Conservation (phyloP, 2,797 vertebrate species). For the Strix occidentalis region DNA sequence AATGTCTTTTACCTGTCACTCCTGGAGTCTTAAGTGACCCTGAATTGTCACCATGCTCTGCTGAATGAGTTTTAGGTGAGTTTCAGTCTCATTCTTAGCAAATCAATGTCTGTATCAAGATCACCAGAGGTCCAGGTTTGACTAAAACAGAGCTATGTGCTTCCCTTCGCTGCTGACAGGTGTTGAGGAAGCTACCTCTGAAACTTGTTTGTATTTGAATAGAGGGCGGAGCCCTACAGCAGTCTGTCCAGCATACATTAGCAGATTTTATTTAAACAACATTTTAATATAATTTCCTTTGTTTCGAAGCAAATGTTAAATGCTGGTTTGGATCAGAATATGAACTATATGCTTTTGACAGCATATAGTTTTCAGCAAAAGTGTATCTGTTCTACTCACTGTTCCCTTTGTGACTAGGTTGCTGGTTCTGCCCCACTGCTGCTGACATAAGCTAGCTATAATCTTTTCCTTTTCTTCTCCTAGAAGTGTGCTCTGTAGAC, state of each 20-base stretch:
- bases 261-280: background rate
- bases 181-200: background rate
- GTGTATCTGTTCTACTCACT: accelerated
- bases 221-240: background rate
- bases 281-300: too few relatives aligned
- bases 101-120: background rate
- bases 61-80: background rate
- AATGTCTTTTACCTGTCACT: background rate
- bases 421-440: background rate
- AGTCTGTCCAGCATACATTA: background rate
- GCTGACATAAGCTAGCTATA: background rate
- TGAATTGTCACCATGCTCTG: background rate
- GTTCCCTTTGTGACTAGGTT: accelerated
- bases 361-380: accelerated
- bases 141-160: background rate
- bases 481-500: slow-evolving; percentile 98
- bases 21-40: background rate
- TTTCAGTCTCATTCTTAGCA: background rate
- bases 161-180: background rate
- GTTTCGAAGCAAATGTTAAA: background rate
- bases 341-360: background rate
- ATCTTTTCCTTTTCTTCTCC: slow-evolving; percentile 49
- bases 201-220: accelerated
- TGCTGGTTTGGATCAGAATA: background rate
- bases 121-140: background rate